These are phyloP conservation scores for Phragmatobia fuliginosa DNA, from an alignment of 2,888 invertebrate genomes.

Conservation along the genomic window DNA sequence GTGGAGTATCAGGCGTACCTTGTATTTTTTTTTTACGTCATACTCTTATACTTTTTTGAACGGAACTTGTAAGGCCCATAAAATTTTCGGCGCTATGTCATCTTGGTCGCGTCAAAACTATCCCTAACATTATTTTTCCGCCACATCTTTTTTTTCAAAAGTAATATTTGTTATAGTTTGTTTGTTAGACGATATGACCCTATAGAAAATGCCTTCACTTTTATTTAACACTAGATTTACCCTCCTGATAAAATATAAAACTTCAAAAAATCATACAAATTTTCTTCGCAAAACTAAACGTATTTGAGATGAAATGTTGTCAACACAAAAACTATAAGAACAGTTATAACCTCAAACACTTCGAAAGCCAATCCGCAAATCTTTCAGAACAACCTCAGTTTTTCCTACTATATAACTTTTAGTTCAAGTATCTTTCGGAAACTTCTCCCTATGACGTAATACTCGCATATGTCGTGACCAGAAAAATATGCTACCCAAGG, in stretches of 20 bases:
- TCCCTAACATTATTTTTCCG: no score
- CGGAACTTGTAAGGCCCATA: no score
- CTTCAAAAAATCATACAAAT: not conserved
- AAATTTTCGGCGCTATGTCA: no score
- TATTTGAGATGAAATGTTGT: not conserved
- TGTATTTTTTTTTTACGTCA: no score
- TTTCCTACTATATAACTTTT: conserved; percentile 24
- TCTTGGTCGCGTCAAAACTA: no score
- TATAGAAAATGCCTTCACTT: no score
- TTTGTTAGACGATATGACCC: no score
- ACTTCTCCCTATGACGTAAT: conserved; percentile 36
- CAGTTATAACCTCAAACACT: conserved; percentile 1
- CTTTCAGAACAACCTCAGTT: conserved; percentile 19
- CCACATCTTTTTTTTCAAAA: no score
- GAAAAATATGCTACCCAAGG: conserved; percentile 40
- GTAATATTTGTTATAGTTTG: no score
- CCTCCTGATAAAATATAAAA: not conserved
- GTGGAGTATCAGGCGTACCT: no score
- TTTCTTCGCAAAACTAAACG: not conserved
- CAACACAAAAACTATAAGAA: conserved; percentile 9
- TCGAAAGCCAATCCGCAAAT: conserved; percentile 19
- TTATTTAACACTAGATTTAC: no score
- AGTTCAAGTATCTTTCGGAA: conserved; percentile 18
- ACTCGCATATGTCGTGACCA: conserved; percentile 48
- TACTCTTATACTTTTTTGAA: no score